Evolutionary conservation across 2,888 invertebrate genomes (phyloP).

Genomic region (Plagodis dolabraria): DNA sequence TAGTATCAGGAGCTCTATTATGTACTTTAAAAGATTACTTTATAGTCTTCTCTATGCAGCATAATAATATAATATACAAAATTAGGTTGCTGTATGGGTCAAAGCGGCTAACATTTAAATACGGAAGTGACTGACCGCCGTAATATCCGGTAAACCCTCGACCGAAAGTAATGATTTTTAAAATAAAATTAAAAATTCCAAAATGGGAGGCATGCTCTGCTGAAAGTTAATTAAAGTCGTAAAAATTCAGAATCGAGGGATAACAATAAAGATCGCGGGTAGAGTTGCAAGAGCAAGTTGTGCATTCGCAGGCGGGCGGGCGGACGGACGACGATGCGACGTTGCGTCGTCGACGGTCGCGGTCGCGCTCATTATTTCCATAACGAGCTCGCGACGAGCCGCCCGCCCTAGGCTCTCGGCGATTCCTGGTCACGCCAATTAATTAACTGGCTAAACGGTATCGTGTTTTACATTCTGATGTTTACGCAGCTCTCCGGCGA

Average conservation of each 20-base stretch:
- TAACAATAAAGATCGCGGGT: conserved; percentile 64
- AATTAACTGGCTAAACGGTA: conserved; percentile 83
- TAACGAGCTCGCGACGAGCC: conserved; percentile 75
- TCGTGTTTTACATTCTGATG: conserved; percentile 82
- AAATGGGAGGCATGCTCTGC: conserved; percentile 31
- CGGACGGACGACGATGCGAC: conserved; percentile 51
- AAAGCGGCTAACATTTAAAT: neutral
- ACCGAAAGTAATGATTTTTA: conserved; percentile 7
- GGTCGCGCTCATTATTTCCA: conserved; percentile 78
- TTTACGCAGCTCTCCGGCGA: conserved; percentile 80
- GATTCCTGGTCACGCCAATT: conserved; percentile 75
- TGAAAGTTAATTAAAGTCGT: conserved; percentile 56
- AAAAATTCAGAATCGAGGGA: conserved; percentile 54
- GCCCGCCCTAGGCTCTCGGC: conserved; percentile 49
- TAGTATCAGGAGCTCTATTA: neutral
- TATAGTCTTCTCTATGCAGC: neutral
- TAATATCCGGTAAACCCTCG: conserved; percentile 1
- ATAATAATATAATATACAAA: neutral
- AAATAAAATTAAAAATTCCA: conserved; percentile 34
- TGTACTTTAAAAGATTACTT: no score
- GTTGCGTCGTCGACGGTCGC: conserved; percentile 40
- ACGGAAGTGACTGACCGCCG: no score
- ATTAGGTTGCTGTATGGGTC: neutral
- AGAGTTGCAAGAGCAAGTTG: conserved; percentile 59
- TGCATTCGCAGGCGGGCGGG: conserved; percentile 47